phyloP scores from a whole-genome alignment of 2,797 vertebrate species.

The Enoplosus armatus region DNA sequence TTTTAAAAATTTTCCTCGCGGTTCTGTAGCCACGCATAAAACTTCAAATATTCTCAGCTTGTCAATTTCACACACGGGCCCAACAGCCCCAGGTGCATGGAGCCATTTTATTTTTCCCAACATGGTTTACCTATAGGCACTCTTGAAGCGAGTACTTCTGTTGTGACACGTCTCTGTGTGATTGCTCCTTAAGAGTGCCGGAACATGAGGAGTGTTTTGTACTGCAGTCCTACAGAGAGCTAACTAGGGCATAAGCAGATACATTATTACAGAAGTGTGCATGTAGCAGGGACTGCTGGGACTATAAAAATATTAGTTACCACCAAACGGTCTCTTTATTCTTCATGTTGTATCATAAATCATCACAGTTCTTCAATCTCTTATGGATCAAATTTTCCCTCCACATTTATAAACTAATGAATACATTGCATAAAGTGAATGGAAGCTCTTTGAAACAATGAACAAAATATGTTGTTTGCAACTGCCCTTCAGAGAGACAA shows the following conservation, averaged over 20 bases:
- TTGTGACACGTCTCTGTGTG: constrained; percentile 40
- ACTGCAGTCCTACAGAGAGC: constrained; percentile 16
- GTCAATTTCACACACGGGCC: constrained; percentile 60
- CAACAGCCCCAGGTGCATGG: constrained; percentile 29
- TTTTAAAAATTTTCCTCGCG: constrained; percentile 17
- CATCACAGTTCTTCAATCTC: background rate
- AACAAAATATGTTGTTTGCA: background rate
- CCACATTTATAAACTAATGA: background rate
- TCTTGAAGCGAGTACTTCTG: constrained; percentile 44
- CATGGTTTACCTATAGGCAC: constrained; percentile 31
- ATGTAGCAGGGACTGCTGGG: background rate
- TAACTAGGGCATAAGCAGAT: constrained; percentile 38
- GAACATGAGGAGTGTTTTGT: constrained; percentile 46
- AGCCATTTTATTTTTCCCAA: constrained; percentile 25
- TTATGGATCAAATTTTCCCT: background rate
- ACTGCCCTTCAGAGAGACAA: background rate
- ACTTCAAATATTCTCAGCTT: constrained; percentile 54
- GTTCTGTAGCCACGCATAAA: constrained; percentile 39
- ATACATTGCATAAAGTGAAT: background rate
- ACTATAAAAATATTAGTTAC: constrained; percentile 11
- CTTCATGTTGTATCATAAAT: background rate
- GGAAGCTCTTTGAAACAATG: background rate
- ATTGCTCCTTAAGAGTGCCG: constrained; percentile 25
- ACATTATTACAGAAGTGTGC: constrained; percentile 12
- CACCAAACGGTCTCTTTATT: constrained; percentile 6